Evolutionary conservation across 1,140 invertebrate genomes (phyloP).

Genomic region (Lepidurus packardi): DNA sequence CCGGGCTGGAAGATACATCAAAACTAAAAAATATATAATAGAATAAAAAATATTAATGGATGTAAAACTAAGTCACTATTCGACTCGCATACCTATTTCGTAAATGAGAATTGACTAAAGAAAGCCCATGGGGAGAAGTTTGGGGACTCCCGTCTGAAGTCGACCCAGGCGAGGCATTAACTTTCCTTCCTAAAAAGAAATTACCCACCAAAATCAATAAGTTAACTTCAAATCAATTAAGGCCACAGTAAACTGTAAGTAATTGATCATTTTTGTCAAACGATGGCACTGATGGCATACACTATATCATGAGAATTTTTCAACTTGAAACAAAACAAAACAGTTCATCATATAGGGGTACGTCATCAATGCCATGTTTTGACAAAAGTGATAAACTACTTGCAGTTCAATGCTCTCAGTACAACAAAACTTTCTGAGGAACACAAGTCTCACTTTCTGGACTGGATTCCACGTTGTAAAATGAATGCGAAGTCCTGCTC

Average conservation of each 20-base stretch:
- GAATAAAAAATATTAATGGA: not conserved
- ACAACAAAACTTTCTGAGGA: not conserved
- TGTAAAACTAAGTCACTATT: not conserved
- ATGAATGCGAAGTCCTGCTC: not conserved
- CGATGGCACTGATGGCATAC: no score
- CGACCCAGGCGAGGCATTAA: not conserved
- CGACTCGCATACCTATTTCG: not conserved
- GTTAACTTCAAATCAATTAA: not conserved
- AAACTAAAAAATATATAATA: not conserved
- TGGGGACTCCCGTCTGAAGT: not conserved
- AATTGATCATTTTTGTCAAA: no score
- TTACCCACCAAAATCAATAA: not conserved
- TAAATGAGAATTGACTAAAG: not conserved
- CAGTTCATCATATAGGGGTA: no score
- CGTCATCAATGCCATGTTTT: no score
- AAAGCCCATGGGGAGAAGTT: not conserved
- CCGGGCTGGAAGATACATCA: not conserved
- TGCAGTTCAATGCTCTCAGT: no score
- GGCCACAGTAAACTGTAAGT: not conserved
- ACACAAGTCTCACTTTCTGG: not conserved
- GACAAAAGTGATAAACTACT: no score
- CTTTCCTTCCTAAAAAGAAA: not conserved
- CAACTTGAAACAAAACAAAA: no score
- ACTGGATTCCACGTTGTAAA: slow-evolving; percentile 8
- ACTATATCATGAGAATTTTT: no score